Percentiles rank a stretch among this genome's conserved stretches.
Evolutionary conservation across 23 tunicate species (phyloP).

Genomic region (Phallusia fumigata): DNA sequence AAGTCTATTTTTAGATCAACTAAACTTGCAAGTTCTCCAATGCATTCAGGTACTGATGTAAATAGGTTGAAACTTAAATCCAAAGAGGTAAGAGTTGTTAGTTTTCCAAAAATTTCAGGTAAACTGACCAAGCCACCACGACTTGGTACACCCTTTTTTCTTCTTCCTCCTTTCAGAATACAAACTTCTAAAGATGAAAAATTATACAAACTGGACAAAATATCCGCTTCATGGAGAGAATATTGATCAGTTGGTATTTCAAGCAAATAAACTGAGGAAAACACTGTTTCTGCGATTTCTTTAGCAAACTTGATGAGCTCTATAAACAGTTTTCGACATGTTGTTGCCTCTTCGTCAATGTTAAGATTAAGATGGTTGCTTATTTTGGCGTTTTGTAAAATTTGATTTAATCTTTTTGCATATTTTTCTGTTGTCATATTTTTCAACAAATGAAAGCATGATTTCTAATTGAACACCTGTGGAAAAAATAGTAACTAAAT

Average conservation of each 20-base stretch:
- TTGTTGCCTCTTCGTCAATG: background rate
- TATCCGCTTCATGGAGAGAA: background rate
- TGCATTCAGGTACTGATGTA: background rate
- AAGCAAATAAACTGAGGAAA: background rate
- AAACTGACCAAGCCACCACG: background rate
- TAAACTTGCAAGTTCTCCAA: background rate
- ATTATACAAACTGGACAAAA: background rate
- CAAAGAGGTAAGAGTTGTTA: background rate
- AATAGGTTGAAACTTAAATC: background rate
- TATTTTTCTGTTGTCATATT: background rate
- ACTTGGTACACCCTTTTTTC: background rate
- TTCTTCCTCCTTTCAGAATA: slow-evolving; percentile 2
- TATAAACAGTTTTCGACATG: background rate
- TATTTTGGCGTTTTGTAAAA: background rate
- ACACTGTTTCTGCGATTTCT: background rate
- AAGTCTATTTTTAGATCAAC: background rate
- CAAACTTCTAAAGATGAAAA: background rate
- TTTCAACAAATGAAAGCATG: background rate
- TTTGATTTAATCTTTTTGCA: background rate
- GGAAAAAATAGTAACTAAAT: no score
- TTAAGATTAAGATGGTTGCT: background rate
- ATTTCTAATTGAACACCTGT: no score
- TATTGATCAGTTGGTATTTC: slow-evolving; percentile 4
- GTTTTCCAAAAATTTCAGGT: background rate
- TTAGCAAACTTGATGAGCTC: background rate